Conservation (phyloP, 2,113 vertebrate species). For the Empidonax alnorum region DNA sequence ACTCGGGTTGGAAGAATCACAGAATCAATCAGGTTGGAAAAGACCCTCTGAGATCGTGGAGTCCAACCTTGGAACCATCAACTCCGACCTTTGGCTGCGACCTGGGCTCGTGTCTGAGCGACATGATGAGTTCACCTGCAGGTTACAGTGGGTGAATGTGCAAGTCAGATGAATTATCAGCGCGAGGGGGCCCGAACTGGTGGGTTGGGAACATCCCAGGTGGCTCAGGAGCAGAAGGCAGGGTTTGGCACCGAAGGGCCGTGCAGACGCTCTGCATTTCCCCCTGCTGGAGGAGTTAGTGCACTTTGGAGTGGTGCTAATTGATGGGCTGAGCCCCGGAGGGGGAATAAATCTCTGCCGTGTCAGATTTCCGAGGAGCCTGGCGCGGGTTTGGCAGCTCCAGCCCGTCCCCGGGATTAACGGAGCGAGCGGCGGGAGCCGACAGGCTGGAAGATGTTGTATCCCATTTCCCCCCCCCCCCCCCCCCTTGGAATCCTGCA, state of each 20-base stretch:
- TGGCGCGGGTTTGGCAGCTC: slow-evolving; percentile 66
- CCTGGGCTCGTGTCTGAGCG: neutral
- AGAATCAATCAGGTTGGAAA: too few relatives aligned
- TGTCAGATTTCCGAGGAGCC: slow-evolving; percentile 65
- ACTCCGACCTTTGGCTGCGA: too few relatives aligned
- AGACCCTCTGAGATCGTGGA: too few relatives aligned
- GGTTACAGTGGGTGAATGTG: neutral
- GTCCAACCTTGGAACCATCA: too few relatives aligned
- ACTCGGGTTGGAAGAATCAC: neutral
- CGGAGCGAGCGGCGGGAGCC: neutral
- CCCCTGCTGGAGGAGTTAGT: neutral
- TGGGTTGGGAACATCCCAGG: accelerated
- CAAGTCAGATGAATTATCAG: neutral
- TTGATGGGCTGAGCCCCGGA: slow-evolving; percentile 56
- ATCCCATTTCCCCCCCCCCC: neutral
- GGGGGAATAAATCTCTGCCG: slow-evolving; percentile 67
- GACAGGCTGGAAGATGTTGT: neutral
- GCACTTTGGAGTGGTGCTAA: slow-evolving; percentile 54
- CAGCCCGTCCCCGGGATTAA: slow-evolving; percentile 66
- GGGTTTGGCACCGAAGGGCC: accelerated
- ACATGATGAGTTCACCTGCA: accelerated
- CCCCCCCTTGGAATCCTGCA: neutral
- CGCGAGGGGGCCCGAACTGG: neutral
- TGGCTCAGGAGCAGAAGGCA: neutral
- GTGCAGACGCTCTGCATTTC: neutral